Conservation (phyloP, 2,113 vertebrate genomes). For the Microtus pennsylvanicus region DNA sequence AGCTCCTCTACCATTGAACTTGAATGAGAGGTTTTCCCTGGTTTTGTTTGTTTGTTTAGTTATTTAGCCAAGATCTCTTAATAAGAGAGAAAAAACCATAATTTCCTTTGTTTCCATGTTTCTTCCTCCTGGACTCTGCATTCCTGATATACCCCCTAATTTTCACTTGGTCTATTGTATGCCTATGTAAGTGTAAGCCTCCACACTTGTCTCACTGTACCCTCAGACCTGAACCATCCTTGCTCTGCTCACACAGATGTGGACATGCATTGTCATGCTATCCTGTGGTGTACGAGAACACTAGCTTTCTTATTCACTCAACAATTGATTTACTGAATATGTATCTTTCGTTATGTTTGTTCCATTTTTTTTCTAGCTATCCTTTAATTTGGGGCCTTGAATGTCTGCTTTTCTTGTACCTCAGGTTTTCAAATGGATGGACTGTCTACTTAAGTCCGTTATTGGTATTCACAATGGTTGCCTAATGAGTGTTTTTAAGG, state of each 20-base stretch:
- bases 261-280: not conserved
- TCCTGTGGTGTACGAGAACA: not conserved
- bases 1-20: not conserved
- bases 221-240: not conserved
- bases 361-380: constrained; percentile 25
- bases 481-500: constrained; percentile 68
- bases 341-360: constrained; percentile 8
- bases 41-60: not conserved
- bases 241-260: not conserved
- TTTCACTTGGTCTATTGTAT: rapidly evolving
- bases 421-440: constrained; percentile 47
- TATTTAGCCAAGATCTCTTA: not conserved
- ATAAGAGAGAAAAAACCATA: not conserved
- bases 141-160: not conserved
- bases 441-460: constrained; percentile 38
- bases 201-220: not conserved
- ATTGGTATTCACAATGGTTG: constrained; percentile 67
- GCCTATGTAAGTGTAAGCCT: not conserved
- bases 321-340: not conserved
- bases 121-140: not conserved
- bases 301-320: not conserved
- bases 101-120: not conserved
- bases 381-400: constrained; percentile 41
- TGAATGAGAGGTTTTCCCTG: not conserved
- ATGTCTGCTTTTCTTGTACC: not conserved